Percentiles rank a stretch among this genome's conserved stretches.
Conservation (phyloP, 2,113 vertebrate species). For the Neotoma lepida region DNA sequence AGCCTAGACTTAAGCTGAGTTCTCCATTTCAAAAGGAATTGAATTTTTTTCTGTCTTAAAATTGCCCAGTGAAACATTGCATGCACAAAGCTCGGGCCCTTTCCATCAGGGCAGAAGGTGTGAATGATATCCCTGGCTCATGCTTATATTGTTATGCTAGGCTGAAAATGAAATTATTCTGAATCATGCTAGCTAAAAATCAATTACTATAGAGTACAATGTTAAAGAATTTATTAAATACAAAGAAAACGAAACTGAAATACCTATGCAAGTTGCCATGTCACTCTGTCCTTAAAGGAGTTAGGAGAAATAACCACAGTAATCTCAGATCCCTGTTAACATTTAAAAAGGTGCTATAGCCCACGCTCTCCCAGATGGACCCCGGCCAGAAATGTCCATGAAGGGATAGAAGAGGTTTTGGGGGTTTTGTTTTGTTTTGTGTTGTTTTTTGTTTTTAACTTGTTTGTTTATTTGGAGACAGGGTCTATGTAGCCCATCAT, state of each 20-base stretch:
- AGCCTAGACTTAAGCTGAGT: background rate
- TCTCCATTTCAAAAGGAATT: background rate
- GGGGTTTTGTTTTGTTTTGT: background rate
- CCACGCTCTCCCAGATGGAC: background rate
- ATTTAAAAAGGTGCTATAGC: background rate
- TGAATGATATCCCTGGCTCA: background rate
- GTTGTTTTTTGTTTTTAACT: background rate
- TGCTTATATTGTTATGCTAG: background rate
- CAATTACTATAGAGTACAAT: background rate
- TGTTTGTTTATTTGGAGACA: background rate
- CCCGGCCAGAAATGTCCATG: background rate
- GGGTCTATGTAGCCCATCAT: background rate
- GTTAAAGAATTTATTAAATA: background rate
- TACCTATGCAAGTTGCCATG: background rate
- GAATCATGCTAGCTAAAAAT: background rate
- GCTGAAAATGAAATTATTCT: background rate
- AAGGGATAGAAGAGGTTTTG: background rate
- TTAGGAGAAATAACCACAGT: background rate
- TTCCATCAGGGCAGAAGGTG: background rate
- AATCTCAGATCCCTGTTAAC: background rate
- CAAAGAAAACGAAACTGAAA: background rate
- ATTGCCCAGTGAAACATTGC: background rate
- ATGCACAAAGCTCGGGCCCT: background rate
- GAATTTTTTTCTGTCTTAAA: constrained; percentile 3
- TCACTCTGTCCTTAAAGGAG: background rate